Percentiles rank a stretch among this genome's conserved stretches.
phyloP scores from a whole-genome alignment of 1,140 invertebrate genomes.

The Galleria mellonella region DNA sequence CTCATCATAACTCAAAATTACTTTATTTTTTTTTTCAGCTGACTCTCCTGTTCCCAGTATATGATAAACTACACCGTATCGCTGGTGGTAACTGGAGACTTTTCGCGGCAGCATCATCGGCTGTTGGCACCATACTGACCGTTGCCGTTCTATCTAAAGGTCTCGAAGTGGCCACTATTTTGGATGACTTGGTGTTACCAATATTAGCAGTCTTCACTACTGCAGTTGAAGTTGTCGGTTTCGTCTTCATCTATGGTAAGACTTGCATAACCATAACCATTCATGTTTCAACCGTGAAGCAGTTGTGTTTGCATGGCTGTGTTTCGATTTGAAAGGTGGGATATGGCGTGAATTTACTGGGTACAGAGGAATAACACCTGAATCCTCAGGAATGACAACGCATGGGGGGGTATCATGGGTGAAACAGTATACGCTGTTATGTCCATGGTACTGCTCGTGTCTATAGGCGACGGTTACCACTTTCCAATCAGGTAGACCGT shows the following conservation, averaged over 20 bases:
- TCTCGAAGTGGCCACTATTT: slow-evolving; percentile 29
- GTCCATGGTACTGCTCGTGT: too few species aligned
- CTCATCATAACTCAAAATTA: slow-evolving; percentile 1
- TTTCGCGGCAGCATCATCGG: slow-evolving; percentile 45
- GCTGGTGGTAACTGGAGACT: slow-evolving; percentile 50
- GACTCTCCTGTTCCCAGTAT: slow-evolving; percentile 48
- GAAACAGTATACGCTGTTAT: too few species aligned
- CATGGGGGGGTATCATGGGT: too few species aligned
- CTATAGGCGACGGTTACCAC: too few species aligned
- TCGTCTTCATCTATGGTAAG: slow-evolving; percentile 63
- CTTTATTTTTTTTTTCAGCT: slow-evolving; percentile 36
- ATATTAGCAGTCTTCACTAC: slow-evolving; percentile 45
- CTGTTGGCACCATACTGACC: slow-evolving; percentile 47
- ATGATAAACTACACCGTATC: slow-evolving; percentile 48
- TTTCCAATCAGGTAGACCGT: too few species aligned
- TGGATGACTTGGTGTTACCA: slow-evolving; percentile 50
- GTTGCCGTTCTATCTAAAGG: slow-evolving; percentile 46
- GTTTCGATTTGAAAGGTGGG: too few species aligned
- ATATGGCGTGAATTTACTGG: too few species aligned
- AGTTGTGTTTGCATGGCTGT: too few species aligned
- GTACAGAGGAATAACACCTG: too few species aligned
- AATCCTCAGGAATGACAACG: too few species aligned
- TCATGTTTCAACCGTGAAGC: too few species aligned
- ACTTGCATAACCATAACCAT: not conserved
- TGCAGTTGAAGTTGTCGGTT: slow-evolving; percentile 50